Evolutionary conservation across 2,888 invertebrate genomes (phyloP).

Genomic region (Chrysolina oricalcia): DNA sequence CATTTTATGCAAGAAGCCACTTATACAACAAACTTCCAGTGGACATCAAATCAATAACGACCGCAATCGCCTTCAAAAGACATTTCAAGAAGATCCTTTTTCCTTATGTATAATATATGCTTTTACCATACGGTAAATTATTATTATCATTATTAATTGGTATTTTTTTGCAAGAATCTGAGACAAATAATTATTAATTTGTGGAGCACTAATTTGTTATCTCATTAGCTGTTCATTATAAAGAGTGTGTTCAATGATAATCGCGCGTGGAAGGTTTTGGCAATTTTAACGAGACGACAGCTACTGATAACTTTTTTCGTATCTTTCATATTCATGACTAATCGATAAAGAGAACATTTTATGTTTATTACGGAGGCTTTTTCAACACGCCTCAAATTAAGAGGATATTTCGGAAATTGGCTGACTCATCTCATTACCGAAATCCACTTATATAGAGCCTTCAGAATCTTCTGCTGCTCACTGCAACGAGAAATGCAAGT

Average conservation of each 20-base stretch:
- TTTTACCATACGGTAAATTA: no score
- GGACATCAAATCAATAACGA: no score
- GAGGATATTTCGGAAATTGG: constrained; percentile 31
- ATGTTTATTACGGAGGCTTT: constrained; percentile 8
- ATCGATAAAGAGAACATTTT: constrained; percentile 14
- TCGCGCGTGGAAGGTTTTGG: background rate
- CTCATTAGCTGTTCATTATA: no score
- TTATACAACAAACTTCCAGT: no score
- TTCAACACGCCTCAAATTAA: constrained; percentile 29
- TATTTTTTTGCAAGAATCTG: no score
- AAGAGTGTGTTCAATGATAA: background rate
- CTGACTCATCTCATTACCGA: constrained; percentile 24
- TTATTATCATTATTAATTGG: no score
- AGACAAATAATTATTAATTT: no score
- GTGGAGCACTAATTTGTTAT: no score
- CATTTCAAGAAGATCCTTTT: no score
- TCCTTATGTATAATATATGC: no score
- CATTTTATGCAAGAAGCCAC: no score
- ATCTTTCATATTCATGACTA: background rate
- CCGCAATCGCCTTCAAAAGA: no score
- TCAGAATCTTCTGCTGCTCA: background rate
- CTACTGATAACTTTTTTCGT: background rate
- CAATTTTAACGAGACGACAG: constrained; percentile 7
- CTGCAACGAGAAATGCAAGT: background rate
- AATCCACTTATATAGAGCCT: constrained; percentile 4